phyloP scores from a whole-genome alignment of 2,113 vertebrate genomes.

The Coryphaenoides rupestris region DNA sequence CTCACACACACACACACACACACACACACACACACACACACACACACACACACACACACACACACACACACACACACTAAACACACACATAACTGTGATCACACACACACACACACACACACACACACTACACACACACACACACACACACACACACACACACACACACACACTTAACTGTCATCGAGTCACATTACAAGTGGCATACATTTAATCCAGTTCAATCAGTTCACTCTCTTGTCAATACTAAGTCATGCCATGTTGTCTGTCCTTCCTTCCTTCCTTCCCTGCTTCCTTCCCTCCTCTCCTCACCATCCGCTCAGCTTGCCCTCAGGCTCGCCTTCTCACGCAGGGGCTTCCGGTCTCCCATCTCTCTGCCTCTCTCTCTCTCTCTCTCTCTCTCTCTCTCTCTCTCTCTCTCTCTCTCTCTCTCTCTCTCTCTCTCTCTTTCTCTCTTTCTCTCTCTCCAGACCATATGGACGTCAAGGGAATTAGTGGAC shows the following conservation, averaged over 20 bases:
- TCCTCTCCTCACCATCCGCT: neutral
- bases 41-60: neutral
- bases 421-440: neutral
- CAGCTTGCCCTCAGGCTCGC: conserved; percentile 32
- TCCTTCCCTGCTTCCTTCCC: neutral
- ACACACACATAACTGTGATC: too few species aligned
- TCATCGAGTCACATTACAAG: too few species aligned
- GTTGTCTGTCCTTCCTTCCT: neutral
- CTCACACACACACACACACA: neutral
- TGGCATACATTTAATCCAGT: too few species aligned
- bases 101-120: conserved; percentile 20
- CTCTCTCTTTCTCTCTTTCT: conserved; percentile 1
- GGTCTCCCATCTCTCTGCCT: conserved; percentile 23
- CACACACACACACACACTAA: neutral
- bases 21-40: neutral
- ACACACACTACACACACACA: neutral
- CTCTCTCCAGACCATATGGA: conserved; percentile 59
- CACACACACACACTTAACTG: too few species aligned
- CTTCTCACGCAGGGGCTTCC: too few species aligned
- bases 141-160: neutral
- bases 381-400: conserved; percentile 12
- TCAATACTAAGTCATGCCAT: too few species aligned
- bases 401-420: neutral
- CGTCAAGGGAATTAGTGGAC: conserved; percentile 54
- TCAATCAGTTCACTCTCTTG: too few species aligned